phyloP scores from a whole-genome alignment of 2,797 vertebrate species.

The Micrastur ruficollis region DNA sequence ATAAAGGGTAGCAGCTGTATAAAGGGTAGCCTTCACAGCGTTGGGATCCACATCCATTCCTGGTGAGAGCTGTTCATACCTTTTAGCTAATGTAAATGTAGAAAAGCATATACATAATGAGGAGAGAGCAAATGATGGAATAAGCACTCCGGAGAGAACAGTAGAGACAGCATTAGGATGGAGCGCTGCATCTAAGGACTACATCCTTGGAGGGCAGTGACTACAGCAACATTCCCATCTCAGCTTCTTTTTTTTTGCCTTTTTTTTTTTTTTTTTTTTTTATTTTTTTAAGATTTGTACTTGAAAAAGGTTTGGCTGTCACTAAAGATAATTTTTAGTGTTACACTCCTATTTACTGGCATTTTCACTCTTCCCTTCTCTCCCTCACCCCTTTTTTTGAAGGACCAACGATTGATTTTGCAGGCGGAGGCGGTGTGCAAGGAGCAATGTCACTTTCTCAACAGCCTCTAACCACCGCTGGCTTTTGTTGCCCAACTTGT shows the following conservation, averaged over 20 bases:
- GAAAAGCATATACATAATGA: neutral
- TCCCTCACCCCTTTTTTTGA: neutral
- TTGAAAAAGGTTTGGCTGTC: neutral
- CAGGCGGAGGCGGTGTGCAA: neutral
- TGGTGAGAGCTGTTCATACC: neutral
- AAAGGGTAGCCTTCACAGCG: neutral
- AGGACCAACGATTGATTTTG: neutral
- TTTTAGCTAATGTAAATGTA: neutral
- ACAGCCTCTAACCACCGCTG: neutral
- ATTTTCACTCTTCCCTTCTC: neutral
- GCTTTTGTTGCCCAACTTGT: neutral
- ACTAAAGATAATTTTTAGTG: neutral
- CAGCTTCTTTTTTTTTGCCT: too few relatives aligned
- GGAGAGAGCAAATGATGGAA: neutral
- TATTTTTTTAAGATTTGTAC: neutral
- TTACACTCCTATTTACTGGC: neutral
- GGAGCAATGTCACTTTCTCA: neutral
- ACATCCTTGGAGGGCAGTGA: neutral
- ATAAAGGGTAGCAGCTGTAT: neutral
- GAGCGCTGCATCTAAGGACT: neutral
- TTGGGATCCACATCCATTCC: neutral
- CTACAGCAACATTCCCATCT: neutral
- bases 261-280: accelerated
- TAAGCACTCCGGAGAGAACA: neutral
- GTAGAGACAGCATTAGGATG: neutral